Conservation (phyloP, 1,140 invertebrate species). For the Macrobrachium rosenbergii region DNA sequence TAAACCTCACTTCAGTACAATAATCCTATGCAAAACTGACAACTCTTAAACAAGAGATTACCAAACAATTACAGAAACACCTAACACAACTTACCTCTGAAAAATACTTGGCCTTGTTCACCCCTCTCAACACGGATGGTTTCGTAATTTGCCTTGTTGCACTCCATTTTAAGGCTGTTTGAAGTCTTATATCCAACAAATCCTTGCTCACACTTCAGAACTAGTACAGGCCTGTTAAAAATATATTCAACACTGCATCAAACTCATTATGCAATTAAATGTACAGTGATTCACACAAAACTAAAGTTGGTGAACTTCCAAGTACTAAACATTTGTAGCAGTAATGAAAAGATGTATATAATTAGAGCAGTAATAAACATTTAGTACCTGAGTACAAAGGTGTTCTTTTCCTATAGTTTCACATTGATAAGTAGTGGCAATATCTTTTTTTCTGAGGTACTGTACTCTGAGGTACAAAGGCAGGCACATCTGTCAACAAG, state of each 20-base stretch:
- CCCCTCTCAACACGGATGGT: conserved; percentile 91
- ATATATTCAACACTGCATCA: not conserved
- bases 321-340: not conserved
- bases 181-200: conserved; percentile 93
- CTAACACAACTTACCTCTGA: conserved; percentile 82
- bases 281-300: not conserved
- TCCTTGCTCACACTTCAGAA: conserved; percentile 95
- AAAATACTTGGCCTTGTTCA: conserved; percentile 89
- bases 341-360: not conserved
- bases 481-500: no score
- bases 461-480: no score
- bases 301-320: not conserved
- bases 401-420: no score
- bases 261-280: not conserved
- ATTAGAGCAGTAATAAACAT: not conserved
- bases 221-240: conserved; percentile 84
- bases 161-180: conserved; percentile 87
- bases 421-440: no score
- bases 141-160: conserved; percentile 95
- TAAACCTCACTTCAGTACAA: no score
- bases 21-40: not conserved
- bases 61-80: conserved; percentile 2
- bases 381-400: no score
- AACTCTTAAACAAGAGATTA: not conserved
- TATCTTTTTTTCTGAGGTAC: no score